Evolutionary conservation across 2,113 vertebrate species (phyloP), one percentile per base, ranked within the genome.

Genomic region (Tachuris rubrigastra): DNA sequence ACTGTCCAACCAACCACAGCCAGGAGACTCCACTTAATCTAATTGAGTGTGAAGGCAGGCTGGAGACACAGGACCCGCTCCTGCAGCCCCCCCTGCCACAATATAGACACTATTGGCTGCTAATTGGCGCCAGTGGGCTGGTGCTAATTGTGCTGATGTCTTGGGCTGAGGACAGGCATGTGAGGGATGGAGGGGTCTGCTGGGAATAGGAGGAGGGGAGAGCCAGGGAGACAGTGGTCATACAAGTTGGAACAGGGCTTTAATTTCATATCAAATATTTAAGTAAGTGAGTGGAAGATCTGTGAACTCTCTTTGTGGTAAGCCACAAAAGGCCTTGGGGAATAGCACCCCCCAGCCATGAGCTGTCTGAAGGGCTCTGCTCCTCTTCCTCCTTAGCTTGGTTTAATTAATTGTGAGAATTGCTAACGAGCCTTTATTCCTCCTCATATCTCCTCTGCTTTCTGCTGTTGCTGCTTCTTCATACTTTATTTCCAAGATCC

Each of bases 121-220:
- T 99, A 99, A 99, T 99, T 99, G 99, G 99, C 99, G 99, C 99
- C 99, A 99, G 98, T 99, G 98, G 98, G 98, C 98, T 99, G 91
- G 98, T 99, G 99, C 99, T 99, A 99, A 99, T 99, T 99, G 98
- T 97, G 96, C 98, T 98, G 98, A 96, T 98, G 98, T 98, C 97
- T 97, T 69, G 93, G 96, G 95, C 95, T 97, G 98, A 98, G 97
- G 97, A 97, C 94, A 88, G 37, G 62, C 88, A 84, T 97, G 97
- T 89, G 83, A 95, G 59, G 68, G 95, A 97, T 97, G 97, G 94
- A 96, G 93, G 95, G 94, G 91, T 89, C 96, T 86, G 90, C 96
- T 96, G 94, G 98, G 98, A 97, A 97, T 97, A 98, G 96, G 94
- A 94, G 79, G 93, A 77, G 87, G 95, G 60, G 66, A 95, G 93